Evolutionary conservation across 1,140 invertebrate species (phyloP), one percentile per base, ranked within the genome.

Genomic region (Eupeodes corollae): DNA sequence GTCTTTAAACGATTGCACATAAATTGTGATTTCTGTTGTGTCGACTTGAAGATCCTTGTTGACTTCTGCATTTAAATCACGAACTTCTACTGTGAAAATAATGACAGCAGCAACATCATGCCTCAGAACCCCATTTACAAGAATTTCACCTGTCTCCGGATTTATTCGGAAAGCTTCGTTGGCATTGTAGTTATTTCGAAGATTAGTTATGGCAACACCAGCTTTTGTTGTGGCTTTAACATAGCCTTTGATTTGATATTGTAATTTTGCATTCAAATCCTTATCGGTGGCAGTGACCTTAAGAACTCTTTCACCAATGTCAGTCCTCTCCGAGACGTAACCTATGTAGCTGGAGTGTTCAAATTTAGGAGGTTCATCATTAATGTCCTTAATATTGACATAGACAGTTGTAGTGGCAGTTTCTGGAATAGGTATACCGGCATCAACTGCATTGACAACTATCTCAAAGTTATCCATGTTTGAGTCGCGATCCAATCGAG

Each of bases 351-450:
- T 73, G 1, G 73, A 73, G 19, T 78, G 75, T 52, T 80, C 74
- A 48, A 91, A 92, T 49, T 62, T 73, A 1, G 89, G 89, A 12
- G 82, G 76, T 57, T 89, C 86, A 58, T 92, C 87, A 52, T 91
- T 90, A 1, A 90, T 82, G 59, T 91, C 86, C 51, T 78, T 65
- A 12, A 91, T 78, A 21, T 77, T 79, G 2, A 89, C 77, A 34
- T 78, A 78, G 0, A 88, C 78, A 2, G 79, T 83, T 0, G 84
- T 80, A 1, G 83, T 83, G 0, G 83, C 83, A 0, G 82, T 84
- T 70, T 86, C 83, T 34, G 75, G 75, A n/a, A 84, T 76, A 0
- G 83, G 83, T n/a, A 70, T 69, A 1, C 83, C 82, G 19, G 79
- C 79, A 53, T 86, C 83, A 2, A 85, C 77, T 0, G 82, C 77